Evolutionary conservation across 2,888 invertebrate species (phyloP), one percentile per base, ranked within the genome.

Genomic region (Acanthococcus lagerstroemiae): DNA sequence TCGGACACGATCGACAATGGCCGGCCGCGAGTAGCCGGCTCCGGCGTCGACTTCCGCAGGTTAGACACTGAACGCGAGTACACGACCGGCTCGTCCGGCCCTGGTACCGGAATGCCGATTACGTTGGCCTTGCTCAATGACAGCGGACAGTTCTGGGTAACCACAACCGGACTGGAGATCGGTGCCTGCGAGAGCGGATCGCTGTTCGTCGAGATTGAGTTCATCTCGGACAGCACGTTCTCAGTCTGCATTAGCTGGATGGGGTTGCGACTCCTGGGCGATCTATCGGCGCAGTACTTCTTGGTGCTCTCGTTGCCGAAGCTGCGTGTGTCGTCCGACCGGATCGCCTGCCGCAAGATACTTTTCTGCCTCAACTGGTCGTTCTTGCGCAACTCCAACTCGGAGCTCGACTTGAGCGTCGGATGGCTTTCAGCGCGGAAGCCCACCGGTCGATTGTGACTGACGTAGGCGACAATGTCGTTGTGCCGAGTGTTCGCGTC

Each of bases 231-330:
- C 19, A 19, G 15, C 19, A 22, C 55, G 9, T 19, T n/a, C 21
- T 21, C 22, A 12, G 50, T 12, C 22, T 50, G 50, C 67, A 65
- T 79, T 68, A 87, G 81, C 72, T 85, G 83, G 71, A 88, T 85
- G 30, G 87, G 87, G 73, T 84, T 82, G 50, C 87, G 77, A 68
- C 87, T 87, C 72, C 87, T 79, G 0, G 87, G 87, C 68, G 83
- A 83, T 70, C 84, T 83, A 76, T 87, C 87, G 2, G 86, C 83
- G 67, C 84, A 81, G 72, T 87, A 87, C 68, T 84, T 80, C 9
- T 21, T 21, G 5, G 5, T 26, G 26, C 5, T 57, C n/a, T n/a
- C 2, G n/a, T 17, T 26, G 17, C 22, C 5, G 22, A 15, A 27
- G 55, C 3, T 3, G 21, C 12, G 19, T 46, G n/a, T n/a, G n/a